A percentile compares a stretch with the other conserved stretches of the same genome.
These are phyloP conservation scores for Drosophila meridionalis DNA, from an alignment of 2,888 invertebrate genomes.

Conservation along the genomic window DNA sequence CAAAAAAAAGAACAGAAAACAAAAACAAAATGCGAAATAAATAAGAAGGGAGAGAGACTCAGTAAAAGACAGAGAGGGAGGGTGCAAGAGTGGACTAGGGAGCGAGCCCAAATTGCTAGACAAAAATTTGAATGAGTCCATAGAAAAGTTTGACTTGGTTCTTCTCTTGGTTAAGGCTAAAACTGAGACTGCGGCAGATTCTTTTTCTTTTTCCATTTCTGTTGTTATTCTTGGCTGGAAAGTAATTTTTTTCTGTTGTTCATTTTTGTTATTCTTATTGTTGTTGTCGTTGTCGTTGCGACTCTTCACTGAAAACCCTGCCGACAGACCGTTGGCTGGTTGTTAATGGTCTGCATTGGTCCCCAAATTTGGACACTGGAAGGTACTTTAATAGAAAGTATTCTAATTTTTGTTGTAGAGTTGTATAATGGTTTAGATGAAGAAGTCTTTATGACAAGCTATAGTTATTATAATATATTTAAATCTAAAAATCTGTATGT, in stretches of 20 bases:
- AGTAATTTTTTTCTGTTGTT: not conserved
- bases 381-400: constrained; percentile 14
- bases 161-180: constrained; percentile 18
- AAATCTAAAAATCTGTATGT: not conserved
- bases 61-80: too few species aligned
- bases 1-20: constrained; percentile 21
- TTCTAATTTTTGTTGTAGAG: constrained; percentile 9
- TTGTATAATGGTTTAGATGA: not conserved
- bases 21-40: constrained; percentile 22
- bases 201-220: constrained; percentile 10
- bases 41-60: not conserved
- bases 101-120: constrained; percentile 51
- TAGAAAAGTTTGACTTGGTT: constrained; percentile 41
- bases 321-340: constrained; percentile 55
- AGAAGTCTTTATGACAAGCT: not conserved
- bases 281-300: constrained; percentile 57
- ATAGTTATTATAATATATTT: not conserved
- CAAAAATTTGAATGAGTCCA: constrained; percentile 67
- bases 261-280: constrained; percentile 51
- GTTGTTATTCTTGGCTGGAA: constrained; percentile 24
- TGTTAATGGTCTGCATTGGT: constrained; percentile 69
- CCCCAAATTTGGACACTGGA: constrained; percentile 37
- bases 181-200: constrained; percentile 7
- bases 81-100: not conserved
- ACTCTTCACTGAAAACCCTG: constrained; percentile 13